Base-by-base conservation (phyloP, 2,797 vertebrate genomes). In the Manis javanica region DNA sequence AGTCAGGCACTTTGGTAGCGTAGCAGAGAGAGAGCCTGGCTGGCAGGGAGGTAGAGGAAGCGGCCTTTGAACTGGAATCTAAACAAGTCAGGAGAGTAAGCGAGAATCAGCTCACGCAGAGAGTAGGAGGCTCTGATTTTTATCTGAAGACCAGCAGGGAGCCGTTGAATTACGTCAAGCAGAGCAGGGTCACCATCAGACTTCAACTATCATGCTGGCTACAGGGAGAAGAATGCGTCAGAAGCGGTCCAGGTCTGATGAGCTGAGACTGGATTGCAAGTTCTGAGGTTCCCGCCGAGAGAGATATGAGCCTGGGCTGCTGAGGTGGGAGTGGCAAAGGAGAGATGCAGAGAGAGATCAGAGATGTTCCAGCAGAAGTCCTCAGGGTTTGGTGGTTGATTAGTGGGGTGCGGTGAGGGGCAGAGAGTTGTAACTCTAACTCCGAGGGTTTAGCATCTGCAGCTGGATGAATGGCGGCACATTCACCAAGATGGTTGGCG, bases 41-140 rank as follows among this genome's bases (percentile, higher is more conserved):
- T 42, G 4, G 31, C 39, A 24, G 15, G 3, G n/a, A 59, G 19
- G 57, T 24, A 26, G 46, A 37, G 37, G 37, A 12, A 5, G 53
- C 9, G 24, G n/a, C 16, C 87, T 90, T 46, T 14, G 42, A 82
- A 31, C 19, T 74, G 53, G 69, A 57, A 57, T 69, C 21, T 23
- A 8, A 53, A 13, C 5, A 34, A 84, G 19, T n/a, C 13, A 18
- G 15, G 51, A 53, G 18, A n/a, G 23, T 13, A 23, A 34, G 49
- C 6, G 39, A 34, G 46, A 11, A 6, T 84, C 29, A 14, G 21
- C 3, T 34, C 6, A 0, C 0, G 23, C 0, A 1, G 2, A 5
- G n/a, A 29, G 2, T 1, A 39, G 53, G 34, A 31, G 31, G 24
- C 10, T 55, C 5, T 1, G 63, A 1, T 5, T 88, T 81, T 81